Conservation (phyloP, 2,113 vertebrate species). For the Odobenus rosmarus region DNA sequence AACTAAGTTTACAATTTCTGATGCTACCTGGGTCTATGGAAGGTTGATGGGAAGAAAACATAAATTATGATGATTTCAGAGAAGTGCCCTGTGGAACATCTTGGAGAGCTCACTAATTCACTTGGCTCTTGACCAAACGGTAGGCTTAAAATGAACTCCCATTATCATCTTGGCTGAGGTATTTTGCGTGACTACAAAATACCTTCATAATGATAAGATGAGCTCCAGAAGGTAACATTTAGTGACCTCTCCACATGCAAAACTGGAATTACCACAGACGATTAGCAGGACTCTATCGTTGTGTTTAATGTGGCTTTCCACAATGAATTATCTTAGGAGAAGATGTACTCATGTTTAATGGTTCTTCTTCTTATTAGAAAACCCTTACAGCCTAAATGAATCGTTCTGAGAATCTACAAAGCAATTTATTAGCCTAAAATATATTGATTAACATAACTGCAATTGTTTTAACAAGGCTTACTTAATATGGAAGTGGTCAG, state of each 20-base stretch:
- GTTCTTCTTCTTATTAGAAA: neutral
- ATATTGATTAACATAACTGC: neutral
- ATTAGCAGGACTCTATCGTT: neutral
- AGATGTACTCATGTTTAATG: neutral
- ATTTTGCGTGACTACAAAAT: neutral
- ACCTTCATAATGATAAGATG: neutral
- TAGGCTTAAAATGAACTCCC: neutral
- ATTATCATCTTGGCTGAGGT: neutral
- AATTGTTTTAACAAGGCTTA: neutral
- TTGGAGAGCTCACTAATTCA: slow-evolving; percentile 17
- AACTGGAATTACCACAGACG: neutral
- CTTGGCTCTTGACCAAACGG: neutral
- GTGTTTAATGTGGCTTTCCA: neutral
- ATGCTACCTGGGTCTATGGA: neutral
- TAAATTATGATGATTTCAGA: slow-evolving; percentile 11
- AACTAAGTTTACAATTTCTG: neutral
- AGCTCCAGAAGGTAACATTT: neutral
- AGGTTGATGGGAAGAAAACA: neutral
- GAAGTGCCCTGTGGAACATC: neutral
- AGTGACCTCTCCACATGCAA: neutral
- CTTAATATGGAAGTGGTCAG: neutral
- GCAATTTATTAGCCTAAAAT: neutral
- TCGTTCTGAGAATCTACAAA: neutral
- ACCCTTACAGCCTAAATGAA: neutral
- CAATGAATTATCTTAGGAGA: slow-evolving; percentile 25